A percentile compares a stretch with the other conserved stretches of the same genome.
phyloP scores from a whole-genome alignment of 2,113 vertebrate genomes.

The Coryphaenoides rupestris region DNA sequence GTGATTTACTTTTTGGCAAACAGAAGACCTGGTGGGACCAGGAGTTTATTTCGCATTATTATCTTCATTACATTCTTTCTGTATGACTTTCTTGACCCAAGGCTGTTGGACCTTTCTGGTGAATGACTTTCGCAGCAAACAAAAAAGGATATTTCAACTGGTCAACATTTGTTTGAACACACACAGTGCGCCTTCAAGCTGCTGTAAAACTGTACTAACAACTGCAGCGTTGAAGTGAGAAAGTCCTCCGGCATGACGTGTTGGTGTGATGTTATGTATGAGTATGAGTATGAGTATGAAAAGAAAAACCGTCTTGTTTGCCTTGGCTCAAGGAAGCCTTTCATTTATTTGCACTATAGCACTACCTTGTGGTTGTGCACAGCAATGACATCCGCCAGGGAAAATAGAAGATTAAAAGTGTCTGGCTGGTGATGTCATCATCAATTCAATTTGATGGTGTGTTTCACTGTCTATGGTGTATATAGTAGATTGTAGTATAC shows the following conservation, averaged over 20 bases:
- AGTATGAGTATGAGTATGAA: no score
- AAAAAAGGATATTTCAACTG: no score
- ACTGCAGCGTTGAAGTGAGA: neutral
- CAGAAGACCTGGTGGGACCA: no score
- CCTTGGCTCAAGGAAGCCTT: neutral
- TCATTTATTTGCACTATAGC: conserved; percentile 36
- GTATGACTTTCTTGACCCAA: no score
- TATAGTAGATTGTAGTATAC: no score
- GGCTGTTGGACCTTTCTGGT: no score
- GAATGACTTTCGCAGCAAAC: no score
- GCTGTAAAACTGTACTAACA: neutral
- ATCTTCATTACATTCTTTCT: no score
- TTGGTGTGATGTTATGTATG: neutral
- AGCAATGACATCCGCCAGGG: conserved; percentile 10
- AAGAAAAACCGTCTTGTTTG: neutral
- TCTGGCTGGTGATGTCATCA: neutral
- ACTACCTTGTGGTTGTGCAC: conserved; percentile 51
- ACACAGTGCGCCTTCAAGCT: neutral
- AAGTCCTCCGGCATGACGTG: neutral
- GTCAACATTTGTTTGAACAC: no score
- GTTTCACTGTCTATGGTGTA: neutral
- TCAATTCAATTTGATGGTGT: neutral
- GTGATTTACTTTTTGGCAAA: no score
- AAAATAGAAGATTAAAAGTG: neutral
- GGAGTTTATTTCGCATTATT: no score